These are phyloP conservation scores for Drosophila pruinosa DNA, from an alignment of 1,140 invertebrate species.

Conservation along the genomic window DNA sequence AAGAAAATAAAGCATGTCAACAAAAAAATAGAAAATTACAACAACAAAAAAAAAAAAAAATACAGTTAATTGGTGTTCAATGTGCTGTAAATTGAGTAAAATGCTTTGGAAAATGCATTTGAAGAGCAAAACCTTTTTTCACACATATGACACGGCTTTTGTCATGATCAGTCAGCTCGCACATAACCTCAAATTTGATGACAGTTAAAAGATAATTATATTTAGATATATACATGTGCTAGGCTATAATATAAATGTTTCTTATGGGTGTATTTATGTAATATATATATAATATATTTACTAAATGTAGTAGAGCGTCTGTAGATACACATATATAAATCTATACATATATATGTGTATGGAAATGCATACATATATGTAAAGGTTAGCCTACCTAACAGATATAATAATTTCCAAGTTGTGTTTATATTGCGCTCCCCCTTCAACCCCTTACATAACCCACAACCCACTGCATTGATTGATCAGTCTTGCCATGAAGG, in stretches of 20 bases:
- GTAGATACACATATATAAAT: slow-evolving; percentile 38
- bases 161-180: slow-evolving; percentile 18
- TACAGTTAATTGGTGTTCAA: slow-evolving; percentile 10
- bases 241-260: slow-evolving; percentile 42
- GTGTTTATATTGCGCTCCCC: neutral
- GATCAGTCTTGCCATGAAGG: neutral
- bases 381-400: neutral
- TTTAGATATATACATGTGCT: slow-evolving; percentile 14
- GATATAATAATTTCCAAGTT: neutral
- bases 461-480: neutral
- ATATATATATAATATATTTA: slow-evolving; percentile 45
- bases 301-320: slow-evolving; percentile 32
- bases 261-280: slow-evolving; percentile 75
- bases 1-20: neutral
- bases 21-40: neutral
- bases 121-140: neutral
- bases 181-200: slow-evolving; percentile 23
- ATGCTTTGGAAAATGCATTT: neutral
- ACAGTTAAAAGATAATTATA: neutral
- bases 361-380: slow-evolving; percentile 7
- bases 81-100: slow-evolving; percentile 9
- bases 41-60: slow-evolving; percentile 1
- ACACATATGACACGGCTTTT: neutral
- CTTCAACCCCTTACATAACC: neutral
- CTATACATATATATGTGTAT: slow-evolving; percentile 21